Conservation (phyloP, 2,888 invertebrate species). For the Cryptocephalus moraei region DNA sequence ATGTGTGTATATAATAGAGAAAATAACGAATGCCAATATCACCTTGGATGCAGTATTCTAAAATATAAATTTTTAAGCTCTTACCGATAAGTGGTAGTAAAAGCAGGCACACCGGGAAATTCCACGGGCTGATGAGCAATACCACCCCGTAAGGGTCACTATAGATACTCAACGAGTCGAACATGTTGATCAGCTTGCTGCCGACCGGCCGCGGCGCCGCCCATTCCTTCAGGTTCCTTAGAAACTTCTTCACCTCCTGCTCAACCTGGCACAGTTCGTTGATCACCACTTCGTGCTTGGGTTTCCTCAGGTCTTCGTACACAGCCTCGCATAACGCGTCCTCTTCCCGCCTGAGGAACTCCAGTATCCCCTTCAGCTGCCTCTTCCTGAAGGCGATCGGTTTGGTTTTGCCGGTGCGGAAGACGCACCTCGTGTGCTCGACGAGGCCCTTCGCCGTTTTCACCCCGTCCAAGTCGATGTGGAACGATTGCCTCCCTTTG, state of each 20-base stretch:
- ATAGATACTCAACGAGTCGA: constrained; percentile 63
- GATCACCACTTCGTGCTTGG: constrained; percentile 64
- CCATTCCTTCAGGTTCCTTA: constrained; percentile 71
- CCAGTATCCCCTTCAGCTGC: constrained; percentile 28
- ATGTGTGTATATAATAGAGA: too few species aligned
- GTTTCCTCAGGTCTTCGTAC: constrained; percentile 53
- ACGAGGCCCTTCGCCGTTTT: constrained; percentile 10
- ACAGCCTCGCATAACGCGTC: constrained; percentile 62
- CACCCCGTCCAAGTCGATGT: background rate
- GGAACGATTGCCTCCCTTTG: background rate
- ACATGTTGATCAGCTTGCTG: constrained; percentile 57
- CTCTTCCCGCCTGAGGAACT: constrained; percentile 58
- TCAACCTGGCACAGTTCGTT: constrained; percentile 67
- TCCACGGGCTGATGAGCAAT: constrained; percentile 89
- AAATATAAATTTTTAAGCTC: too few species aligned
- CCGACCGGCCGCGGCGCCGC: constrained; percentile 58
- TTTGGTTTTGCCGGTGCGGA: constrained; percentile 67
- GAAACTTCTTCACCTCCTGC: constrained; percentile 58
- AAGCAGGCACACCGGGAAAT: constrained; percentile 83
- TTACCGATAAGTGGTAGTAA: constrained; percentile 55
- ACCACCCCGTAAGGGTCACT: constrained; percentile 91
- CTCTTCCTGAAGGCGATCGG: constrained; percentile 67
- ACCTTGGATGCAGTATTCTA: too few species aligned
- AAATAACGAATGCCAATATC: too few species aligned
- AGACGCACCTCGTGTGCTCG: constrained; percentile 47